phyloP scores from a whole-genome alignment of 2,113 vertebrate genomes.

The Enhydra lutris region DNA sequence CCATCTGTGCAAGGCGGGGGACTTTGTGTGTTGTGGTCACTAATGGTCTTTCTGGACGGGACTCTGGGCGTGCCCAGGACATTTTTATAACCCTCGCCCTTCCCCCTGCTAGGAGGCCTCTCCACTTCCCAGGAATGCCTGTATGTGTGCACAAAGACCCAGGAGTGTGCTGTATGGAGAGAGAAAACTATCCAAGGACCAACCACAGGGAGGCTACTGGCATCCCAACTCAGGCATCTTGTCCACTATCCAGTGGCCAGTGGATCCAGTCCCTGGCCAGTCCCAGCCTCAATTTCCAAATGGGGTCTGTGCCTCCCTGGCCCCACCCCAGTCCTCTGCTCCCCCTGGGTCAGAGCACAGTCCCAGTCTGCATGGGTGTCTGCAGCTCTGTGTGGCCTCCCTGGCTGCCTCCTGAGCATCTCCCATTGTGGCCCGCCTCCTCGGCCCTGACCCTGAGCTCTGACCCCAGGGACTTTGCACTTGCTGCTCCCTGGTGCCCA shows the following conservation, averaged over 20 bases:
- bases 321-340: neutral
- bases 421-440: neutral
- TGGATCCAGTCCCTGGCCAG: neutral
- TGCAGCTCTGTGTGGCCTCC: rapidly evolving
- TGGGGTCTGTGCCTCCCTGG: neutral
- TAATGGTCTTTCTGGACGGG: neutral
- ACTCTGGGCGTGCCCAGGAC: neutral
- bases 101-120: neutral
- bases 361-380: rapidly evolving
- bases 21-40: rapidly evolving
- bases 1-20: neutral
- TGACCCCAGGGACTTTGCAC: neutral
- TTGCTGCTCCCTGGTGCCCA: neutral
- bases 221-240: rapidly evolving
- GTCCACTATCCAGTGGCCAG: too few species aligned
- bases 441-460: neutral
- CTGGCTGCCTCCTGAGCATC: neutral
- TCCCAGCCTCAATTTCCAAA: neutral
- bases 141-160: rapidly evolving
- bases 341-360: neutral
- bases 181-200: neutral
- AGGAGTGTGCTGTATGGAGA: rapidly evolving
- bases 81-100: rapidly evolving
- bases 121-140: rapidly evolving
- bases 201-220: neutral